A percentile compares a stretch with the other conserved stretches of the same genome.
Evolutionary conservation across 2,113 vertebrate genomes (phyloP).

Genomic region (Xerus inauris): DNA sequence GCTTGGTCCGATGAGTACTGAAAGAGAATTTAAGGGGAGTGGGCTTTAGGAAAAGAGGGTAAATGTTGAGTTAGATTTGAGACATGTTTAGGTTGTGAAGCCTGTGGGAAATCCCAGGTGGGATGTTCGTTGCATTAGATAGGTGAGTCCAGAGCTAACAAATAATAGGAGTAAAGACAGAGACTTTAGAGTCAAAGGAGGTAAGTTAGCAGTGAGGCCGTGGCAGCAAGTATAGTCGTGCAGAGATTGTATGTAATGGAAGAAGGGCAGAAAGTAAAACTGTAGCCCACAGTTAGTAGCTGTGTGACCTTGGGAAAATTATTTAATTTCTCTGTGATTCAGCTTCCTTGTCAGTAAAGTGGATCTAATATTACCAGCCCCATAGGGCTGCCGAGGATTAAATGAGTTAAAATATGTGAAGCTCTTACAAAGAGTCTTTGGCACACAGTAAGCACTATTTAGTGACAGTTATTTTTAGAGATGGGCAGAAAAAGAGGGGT

Average conservation of each 20-base stretch:
- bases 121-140: neutral
- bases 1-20: neutral
- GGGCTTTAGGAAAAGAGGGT: neutral
- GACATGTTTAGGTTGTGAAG: conserved; percentile 17
- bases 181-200: neutral
- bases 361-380: neutral
- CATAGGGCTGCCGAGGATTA: neutral
- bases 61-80: conserved; percentile 31
- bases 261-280: conserved; percentile 32
- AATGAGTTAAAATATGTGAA: neutral
- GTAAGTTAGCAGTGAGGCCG: neutral
- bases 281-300: neutral
- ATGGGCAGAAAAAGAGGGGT: neutral
- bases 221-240: neutral
- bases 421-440: neutral
- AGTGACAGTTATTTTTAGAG: conserved; percentile 19
- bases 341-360: conserved; percentile 39
- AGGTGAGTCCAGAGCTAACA: neutral
- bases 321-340: neutral
- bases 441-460: neutral
- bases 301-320: neutral
- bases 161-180: neutral
- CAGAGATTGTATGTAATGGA: conserved; percentile 37
- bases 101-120: neutral
- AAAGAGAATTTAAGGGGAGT: neutral